These are phyloP conservation scores for Serranochromis macrocephalus DNA, from an alignment of 2,113 vertebrate species.

Conservation along the genomic window DNA sequence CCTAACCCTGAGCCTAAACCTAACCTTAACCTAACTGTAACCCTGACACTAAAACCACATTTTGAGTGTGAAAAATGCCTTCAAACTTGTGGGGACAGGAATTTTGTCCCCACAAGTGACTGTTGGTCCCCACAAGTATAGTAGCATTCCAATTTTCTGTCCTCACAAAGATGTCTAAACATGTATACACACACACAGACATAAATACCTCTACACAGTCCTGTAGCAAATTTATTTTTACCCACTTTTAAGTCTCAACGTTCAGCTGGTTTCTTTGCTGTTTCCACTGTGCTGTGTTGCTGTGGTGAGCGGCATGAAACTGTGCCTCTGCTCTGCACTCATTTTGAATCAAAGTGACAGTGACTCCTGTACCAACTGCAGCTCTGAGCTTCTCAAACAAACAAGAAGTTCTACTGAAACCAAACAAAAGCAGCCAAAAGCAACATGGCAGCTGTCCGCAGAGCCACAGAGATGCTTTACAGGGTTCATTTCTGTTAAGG, in stretches of 20 bases:
- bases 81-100: not conserved
- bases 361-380: not conserved
- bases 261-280: not conserved
- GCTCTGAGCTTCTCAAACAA: not conserved
- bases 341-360: not conserved
- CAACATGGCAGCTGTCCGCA: not conserved
- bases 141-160: not conserved
- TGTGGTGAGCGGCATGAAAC: not conserved
- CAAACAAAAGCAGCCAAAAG: not conserved
- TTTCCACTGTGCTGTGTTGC: not conserved
- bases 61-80: not conserved
- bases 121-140: not conserved
- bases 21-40: not conserved
- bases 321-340: not conserved
- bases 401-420: not conserved
- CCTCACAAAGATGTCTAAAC: not conserved
- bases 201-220: not conserved
- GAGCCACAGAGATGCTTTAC: not conserved
- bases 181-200: not conserved
- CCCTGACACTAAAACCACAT: not conserved
- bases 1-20: not conserved
- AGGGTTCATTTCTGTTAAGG: not conserved
- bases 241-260: not conserved
- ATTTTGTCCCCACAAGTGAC: not conserved
- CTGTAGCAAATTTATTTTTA: accelerated